These are phyloP conservation scores for Sebastolobus altivelis DNA, from an alignment of 2,797 vertebrate species.

Conservation along the genomic window DNA sequence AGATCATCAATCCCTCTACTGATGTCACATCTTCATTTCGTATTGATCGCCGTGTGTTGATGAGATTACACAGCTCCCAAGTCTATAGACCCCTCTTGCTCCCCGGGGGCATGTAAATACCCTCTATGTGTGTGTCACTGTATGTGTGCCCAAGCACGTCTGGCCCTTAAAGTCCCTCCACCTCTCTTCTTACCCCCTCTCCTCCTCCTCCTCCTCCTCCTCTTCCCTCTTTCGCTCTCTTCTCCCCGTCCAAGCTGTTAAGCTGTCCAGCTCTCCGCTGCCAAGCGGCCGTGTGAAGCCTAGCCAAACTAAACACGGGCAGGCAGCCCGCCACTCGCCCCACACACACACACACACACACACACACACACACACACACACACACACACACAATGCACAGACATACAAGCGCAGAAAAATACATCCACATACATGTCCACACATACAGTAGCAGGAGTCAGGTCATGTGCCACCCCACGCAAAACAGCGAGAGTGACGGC, in stretches of 20 bases:
- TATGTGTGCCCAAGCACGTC: slow-evolving; percentile 53
- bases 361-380: slow-evolving; percentile 33
- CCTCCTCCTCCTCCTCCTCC: slow-evolving; percentile 49
- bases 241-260: slow-evolving; percentile 90
- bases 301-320: slow-evolving; percentile 97
- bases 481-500: slow-evolving; percentile 66
- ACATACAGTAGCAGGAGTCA: slow-evolving; percentile 60
- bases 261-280: slow-evolving; percentile 90
- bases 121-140: slow-evolving; percentile 35
- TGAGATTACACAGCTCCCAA: slow-evolving; percentile 60
- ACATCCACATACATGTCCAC: slow-evolving; percentile 47
- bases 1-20: slow-evolving; percentile 28
- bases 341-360: slow-evolving; percentile 49
- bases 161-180: slow-evolving; percentile 76
- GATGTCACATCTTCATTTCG: slow-evolving; percentile 60
- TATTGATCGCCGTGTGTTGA: slow-evolving; percentile 70
- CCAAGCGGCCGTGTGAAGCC: slow-evolving; percentile 93
- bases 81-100: slow-evolving; percentile 48
- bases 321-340: slow-evolving; percentile 88
- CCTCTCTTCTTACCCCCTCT: slow-evolving; percentile 65
- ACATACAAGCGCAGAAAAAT: slow-evolving; percentile 24
- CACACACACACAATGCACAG: slow-evolving; percentile 34
- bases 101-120: slow-evolving; percentile 67
- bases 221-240: slow-evolving; percentile 77
- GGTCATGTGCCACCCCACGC: slow-evolving; percentile 73